Evolutionary conservation across 2,797 vertebrate species (phyloP).

Genomic region (Apodemus agrarius): DNA sequence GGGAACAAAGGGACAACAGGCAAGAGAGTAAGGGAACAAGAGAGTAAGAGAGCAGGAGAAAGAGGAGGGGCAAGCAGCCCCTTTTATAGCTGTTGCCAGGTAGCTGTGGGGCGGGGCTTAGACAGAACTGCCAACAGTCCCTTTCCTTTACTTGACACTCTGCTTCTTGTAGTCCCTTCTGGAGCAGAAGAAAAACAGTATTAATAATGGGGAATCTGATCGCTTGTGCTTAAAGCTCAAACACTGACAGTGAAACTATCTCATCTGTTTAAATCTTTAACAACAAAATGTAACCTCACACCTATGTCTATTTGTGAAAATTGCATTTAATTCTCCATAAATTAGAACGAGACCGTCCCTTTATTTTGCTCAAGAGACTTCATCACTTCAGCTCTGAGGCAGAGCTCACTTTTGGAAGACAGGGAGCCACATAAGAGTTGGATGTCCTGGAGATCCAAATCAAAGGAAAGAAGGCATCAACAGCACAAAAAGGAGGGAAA

Average conservation of each 20-base stretch:
- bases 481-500: background rate
- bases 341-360: background rate
- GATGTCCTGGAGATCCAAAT: background rate
- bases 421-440: background rate
- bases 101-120: no score
- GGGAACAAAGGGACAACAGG: no score
- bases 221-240: background rate
- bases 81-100: no score
- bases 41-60: no score
- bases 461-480: background rate
- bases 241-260: background rate
- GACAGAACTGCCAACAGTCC: background rate
- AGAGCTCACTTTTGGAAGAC: background rate
- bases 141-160: background rate
- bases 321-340: slow-evolving; percentile 25
- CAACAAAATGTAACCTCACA: background rate
- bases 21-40: no score
- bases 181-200: background rate
- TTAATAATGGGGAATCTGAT: background rate
- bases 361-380: background rate
- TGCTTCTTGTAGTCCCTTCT: background rate
- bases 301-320: background rate
- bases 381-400: background rate
- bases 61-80: no score
- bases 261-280: background rate